Evolutionary conservation across 2,797 vertebrate genomes (phyloP).

Genomic region (Melanotaenia maccullochi): DNA sequence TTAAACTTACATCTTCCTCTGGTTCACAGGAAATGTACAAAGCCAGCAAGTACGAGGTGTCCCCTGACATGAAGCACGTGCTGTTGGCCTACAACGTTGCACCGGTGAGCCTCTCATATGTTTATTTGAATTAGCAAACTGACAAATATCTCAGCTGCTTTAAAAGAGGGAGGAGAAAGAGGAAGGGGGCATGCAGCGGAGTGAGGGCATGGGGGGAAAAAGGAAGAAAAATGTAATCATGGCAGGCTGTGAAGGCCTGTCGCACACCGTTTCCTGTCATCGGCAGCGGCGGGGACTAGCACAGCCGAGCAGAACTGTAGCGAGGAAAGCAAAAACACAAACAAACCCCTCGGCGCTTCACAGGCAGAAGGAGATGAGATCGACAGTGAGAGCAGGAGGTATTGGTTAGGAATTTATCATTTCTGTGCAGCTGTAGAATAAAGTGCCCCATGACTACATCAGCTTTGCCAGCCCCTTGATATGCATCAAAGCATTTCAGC

Average conservation of each 20-base stretch:
- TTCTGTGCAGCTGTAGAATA: constrained; percentile 19
- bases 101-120: constrained; percentile 86
- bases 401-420: constrained; percentile 33
- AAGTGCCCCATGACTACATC: constrained; percentile 26
- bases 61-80: constrained; percentile 93
- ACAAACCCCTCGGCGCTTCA: constrained; percentile 41
- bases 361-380: constrained; percentile 27
- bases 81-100: constrained; percentile 93
- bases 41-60: constrained; percentile 94
- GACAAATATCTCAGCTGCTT: constrained; percentile 70
- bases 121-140: constrained; percentile 70
- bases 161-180: neutral
- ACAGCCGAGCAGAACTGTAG: constrained; percentile 57
- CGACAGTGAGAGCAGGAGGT: constrained; percentile 25
- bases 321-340: constrained; percentile 56
- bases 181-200: neutral
- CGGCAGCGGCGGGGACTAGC: constrained; percentile 28
- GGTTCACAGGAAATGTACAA: constrained; percentile 90
- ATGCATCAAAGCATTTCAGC: constrained; percentile 25
- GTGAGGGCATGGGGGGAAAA: neutral
- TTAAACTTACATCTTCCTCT: constrained; percentile 23
- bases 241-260: constrained; percentile 59
- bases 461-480: constrained; percentile 12
- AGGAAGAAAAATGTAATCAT: constrained; percentile 59
- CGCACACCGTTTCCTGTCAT: constrained; percentile 60